Percentiles rank a stretch among this genome's conserved stretches.
Evolutionary conservation across 2,888 invertebrate genomes (phyloP).

Genomic region (Apoda limacodes): DNA sequence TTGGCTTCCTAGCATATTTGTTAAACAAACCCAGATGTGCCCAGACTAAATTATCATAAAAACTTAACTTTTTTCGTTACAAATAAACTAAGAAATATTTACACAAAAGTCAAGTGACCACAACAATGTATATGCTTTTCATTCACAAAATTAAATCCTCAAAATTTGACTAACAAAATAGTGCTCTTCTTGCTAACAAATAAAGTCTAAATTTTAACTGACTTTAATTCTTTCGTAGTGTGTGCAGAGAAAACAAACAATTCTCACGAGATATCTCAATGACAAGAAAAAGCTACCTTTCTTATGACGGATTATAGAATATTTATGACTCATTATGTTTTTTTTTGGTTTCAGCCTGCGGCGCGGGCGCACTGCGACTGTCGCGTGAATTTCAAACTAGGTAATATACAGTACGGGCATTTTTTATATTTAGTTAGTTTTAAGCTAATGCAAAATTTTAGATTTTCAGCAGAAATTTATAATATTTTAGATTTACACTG

Average conservation of each 20-base stretch:
- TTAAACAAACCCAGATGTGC: conserved; percentile 47
- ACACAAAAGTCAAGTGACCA: conserved; percentile 22
- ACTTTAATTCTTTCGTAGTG: too few relatives aligned
- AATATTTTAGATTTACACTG: too few relatives aligned
- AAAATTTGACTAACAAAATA: conserved; percentile 12
- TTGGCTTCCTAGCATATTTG: conserved; percentile 41
- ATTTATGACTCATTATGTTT: conserved; percentile 48
- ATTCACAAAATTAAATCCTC: conserved; percentile 7
- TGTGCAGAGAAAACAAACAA: too few relatives aligned
- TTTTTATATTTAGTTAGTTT: too few relatives aligned
- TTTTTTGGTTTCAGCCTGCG: conserved; percentile 33
- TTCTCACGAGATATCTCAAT: conserved; percentile 30
- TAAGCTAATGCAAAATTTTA: too few relatives aligned
- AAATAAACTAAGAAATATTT: conserved; percentile 14
- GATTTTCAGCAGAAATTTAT: too few relatives aligned
- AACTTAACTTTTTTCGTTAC: too few relatives aligned
- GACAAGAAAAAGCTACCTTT: conserved; percentile 35
- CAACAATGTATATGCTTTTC: too few relatives aligned
- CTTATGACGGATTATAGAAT: conserved; percentile 45
- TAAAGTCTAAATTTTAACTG: too few relatives aligned
- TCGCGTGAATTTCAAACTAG: conserved; percentile 27
- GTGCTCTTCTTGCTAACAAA: too few relatives aligned
- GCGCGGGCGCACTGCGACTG: conserved; percentile 22
- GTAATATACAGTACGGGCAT: conserved; percentile 27
- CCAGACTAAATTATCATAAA: too few relatives aligned